Conservation (phyloP, 2,797 vertebrate genomes). For the Dermochelys coriacea region DNA sequence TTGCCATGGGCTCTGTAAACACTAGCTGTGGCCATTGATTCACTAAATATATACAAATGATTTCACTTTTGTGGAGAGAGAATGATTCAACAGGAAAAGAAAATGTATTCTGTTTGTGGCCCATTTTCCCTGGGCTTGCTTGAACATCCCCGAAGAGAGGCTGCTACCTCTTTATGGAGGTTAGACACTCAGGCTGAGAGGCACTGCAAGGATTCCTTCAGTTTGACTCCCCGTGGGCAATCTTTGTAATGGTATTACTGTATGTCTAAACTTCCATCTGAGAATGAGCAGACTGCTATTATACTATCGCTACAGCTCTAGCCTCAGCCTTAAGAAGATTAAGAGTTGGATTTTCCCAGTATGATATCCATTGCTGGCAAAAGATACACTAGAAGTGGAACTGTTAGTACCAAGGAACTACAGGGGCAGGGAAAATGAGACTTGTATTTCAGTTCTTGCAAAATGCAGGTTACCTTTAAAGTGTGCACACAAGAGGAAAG, state of each 20-base stretch:
- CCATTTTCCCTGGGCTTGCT: not conserved
- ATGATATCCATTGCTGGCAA: not conserved
- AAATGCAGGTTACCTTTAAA: slow-evolving; percentile 2
- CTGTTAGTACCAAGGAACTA: not conserved
- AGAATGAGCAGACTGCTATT: not conserved
- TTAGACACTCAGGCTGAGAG: not conserved
- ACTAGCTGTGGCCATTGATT: not conserved
- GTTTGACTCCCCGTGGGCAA: slow-evolving; percentile 45
- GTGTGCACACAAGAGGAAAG: not conserved
- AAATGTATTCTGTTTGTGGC: not conserved
- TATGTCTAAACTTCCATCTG: slow-evolving; percentile 54
- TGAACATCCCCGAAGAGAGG: not conserved
- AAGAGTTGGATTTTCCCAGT: slow-evolving; percentile 17
- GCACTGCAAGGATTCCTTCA: not conserved
- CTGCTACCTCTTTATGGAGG: not conserved
- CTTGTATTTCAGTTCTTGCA: not conserved
- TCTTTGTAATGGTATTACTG: slow-evolving; percentile 52
- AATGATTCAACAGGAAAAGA: not conserved
- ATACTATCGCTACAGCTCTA: not conserved
- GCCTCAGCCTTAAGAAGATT: slow-evolving; percentile 22
- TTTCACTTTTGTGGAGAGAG: not conserved
- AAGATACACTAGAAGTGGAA: slow-evolving; percentile 4
- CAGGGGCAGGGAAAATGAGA: not conserved
- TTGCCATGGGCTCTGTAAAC: not conserved
- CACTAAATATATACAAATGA: not conserved